phyloP scores from a whole-genome alignment of 1,140 invertebrate species.

The Bombus fervidus region DNA sequence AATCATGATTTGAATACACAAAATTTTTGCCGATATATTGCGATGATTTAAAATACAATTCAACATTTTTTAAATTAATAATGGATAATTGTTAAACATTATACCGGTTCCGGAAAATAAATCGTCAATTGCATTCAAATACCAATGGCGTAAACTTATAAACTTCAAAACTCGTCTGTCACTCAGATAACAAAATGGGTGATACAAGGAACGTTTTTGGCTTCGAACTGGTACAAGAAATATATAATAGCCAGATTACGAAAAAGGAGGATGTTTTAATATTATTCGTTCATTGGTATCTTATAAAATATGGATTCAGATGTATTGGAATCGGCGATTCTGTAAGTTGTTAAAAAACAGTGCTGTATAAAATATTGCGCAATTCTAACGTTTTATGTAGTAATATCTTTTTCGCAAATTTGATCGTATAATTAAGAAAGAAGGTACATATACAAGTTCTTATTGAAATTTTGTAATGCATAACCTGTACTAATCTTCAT shows the following conservation, averaged over 20 bases:
- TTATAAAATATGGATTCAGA: constrained; percentile 87
- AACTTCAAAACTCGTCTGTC: constrained; percentile 37
- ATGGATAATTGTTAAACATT: neutral
- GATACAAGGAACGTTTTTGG: constrained; percentile 82
- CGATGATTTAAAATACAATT: neutral
- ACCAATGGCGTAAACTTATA: constrained; percentile 57
- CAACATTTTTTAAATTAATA: neutral
- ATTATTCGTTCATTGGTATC: constrained; percentile 87
- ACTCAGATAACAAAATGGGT: constrained; percentile 66
- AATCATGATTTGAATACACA: neutral
- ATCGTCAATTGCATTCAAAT: no score
- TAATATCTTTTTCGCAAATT: neutral
- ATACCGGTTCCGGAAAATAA: neutral
- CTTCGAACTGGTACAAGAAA: constrained; percentile 88
- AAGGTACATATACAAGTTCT: neutral
- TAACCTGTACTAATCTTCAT: neutral
- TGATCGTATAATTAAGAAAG: neutral
- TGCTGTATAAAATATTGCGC: neutral
- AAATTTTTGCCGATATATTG: neutral
- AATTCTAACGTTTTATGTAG: neutral
- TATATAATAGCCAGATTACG: constrained; percentile 84
- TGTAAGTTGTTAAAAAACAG: constrained; percentile 76
- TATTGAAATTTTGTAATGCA: neutral
- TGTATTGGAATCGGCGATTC: constrained; percentile 89
- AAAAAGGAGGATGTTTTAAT: constrained; percentile 88